Base-by-base conservation (phyloP, 2,888 invertebrate genomes). In the Eucriotettix oculatus region DNA sequence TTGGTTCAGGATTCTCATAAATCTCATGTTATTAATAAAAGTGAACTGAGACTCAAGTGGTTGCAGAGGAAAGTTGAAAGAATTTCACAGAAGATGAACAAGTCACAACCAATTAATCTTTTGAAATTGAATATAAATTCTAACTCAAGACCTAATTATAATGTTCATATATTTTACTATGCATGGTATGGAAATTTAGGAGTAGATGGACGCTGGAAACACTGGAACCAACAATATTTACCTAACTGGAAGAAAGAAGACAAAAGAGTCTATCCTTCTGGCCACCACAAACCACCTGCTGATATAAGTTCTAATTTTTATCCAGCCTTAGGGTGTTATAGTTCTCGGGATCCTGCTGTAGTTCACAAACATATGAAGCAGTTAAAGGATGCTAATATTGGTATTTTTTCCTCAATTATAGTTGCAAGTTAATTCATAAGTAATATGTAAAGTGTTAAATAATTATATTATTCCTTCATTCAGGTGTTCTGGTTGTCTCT, bases 291-390 rank as follows among this genome's bases (percentile, higher is more conserved):
- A 43, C 80, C 81, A 0, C 81, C 81, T 1, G 73, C 74, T 58
- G 79, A 79, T 66, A 74, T 80, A 56, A 79, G 76, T 1, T 71
- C 79, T 10, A 77, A 75, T 66, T 80, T 72, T 66, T 80, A 78
- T 66, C 80, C 80, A 10, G 61, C 68, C 53, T 68, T 79, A 12
- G 80, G 79, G 1, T 73, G 77, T 48, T 80, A 80, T 69, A 79
- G 79, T 67, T 79, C 78, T 2, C 67, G 68, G 60, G 75, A 79
- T 68, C 70, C 71, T 14, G 68, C 69, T 58, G 72, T 81, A 44
- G 72, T 84, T 44, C 71, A 76, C 40, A 71, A 75, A 58, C 85
- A 85, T 66, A 81, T 85, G 76, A 72, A 76, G 64, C 79, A 81
- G 69, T 76, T 85, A 14, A 73, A 75, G 56, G 74, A 74, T 54